Conservation (phyloP, 2,888 invertebrate species). For the Cantharis nigra region DNA sequence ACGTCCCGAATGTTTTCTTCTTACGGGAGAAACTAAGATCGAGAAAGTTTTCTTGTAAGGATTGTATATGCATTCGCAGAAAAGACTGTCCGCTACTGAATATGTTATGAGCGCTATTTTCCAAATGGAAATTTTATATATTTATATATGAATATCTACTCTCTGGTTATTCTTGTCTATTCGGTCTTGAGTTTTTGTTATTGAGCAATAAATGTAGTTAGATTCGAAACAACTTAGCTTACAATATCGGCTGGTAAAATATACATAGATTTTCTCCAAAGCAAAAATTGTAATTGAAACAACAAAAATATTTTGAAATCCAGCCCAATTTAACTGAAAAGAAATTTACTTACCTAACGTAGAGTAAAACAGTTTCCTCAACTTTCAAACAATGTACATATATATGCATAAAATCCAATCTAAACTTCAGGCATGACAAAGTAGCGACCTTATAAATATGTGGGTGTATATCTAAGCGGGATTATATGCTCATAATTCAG, state of each 20-base stretch:
- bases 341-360: background rate
- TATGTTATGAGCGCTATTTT: conserved; percentile 55
- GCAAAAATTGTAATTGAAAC: background rate
- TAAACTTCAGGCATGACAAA: conserved; percentile 58
- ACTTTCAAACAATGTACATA: conserved; percentile 41
- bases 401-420: conserved; percentile 56
- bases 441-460: conserved; percentile 57
- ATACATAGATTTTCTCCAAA: background rate
- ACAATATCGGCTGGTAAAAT: background rate
- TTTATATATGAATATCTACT: conserved; percentile 50
- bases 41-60: conserved; percentile 25
- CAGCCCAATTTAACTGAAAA: background rate
- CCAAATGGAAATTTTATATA: conserved; percentile 57
- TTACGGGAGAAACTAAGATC: conserved; percentile 38
- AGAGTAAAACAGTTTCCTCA: conserved; percentile 1
- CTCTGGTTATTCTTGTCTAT: conserved; percentile 26
- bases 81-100: conserved; percentile 53
- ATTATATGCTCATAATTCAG: conserved; percentile 54
- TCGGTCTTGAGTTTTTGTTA: conserved; percentile 22
- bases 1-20: conserved; percentile 52
- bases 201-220: conserved; percentile 11
- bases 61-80: conserved; percentile 43
- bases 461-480: conserved; percentile 53
- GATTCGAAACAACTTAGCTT: background rate
- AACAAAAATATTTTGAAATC: conserved; percentile 4